Evolutionary conservation across 2,888 invertebrate genomes (phyloP), one percentile per base, ranked within the genome.

Genomic region (Dryobota labecula): DNA sequence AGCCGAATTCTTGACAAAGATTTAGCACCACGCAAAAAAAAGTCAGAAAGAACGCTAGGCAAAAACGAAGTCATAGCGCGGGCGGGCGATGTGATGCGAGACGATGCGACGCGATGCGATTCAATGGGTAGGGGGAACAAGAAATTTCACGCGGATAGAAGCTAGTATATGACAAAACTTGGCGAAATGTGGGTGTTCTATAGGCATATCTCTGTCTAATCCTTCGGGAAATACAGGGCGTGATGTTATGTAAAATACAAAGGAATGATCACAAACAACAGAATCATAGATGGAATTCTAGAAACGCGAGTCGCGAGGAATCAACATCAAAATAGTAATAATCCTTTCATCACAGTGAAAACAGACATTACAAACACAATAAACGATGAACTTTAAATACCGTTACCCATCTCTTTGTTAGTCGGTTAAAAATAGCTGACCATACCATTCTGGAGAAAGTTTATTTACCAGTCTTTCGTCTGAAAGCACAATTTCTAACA

Each of bases 381-480:
- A 64, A 53, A 61, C 60, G 49, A 65, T 41, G 18, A 45, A 30
- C 24, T 75, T 24, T 30, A 38, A 58, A 66, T 30, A 58, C 11
- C 38, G 41, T 27, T 27, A n/a, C 61, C 56, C 51, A 38, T 57
- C 33, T 15, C 63, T 79, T 79, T 79, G 77, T 74, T 74, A 47
- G 24, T 33, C 24, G 5, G 41, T 36, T 79, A 74, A 78, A 79
- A 74, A 79, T 78, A 78, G 36, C 63, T 9, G 41, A n/a, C 30
- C 74, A 33, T 41, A 54, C 58, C 38, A 49, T 70, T 20, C 38
- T 7, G 43, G 45, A 38, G 38, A 60, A 54, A 66, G 78, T 80
- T 80, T 80, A 70, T 78, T 78, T 78, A 60, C 41, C 27, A 49
- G 49, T 47, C 62, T 78, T 66, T 80, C 70, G 38, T 43, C 51